phyloP scores from a whole-genome alignment of 2,797 vertebrate genomes.

The Malacoraja senta region DNA sequence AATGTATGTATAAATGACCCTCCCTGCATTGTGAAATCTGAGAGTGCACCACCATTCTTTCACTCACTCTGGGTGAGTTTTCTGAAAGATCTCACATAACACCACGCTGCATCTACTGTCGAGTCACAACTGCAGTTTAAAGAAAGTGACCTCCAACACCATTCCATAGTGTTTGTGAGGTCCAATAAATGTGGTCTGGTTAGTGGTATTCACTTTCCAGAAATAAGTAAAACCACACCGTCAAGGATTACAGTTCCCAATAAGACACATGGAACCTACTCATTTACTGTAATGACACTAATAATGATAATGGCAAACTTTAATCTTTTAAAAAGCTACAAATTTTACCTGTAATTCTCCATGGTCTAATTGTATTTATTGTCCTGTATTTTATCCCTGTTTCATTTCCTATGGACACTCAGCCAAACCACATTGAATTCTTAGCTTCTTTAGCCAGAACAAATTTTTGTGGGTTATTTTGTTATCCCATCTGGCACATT shows the following conservation, averaged over 20 bases:
- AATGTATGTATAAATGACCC: background rate
- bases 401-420: background rate
- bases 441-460: constrained; percentile 10
- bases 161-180: background rate
- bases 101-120: background rate
- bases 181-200: background rate
- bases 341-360: background rate
- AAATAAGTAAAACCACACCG: background rate
- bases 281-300: background rate
- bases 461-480: constrained; percentile 29
- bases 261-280: background rate
- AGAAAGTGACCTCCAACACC: background rate
- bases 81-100: background rate
- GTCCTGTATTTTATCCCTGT: constrained; percentile 4
- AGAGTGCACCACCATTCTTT: background rate
- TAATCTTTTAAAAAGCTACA: background rate
- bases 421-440: background rate
- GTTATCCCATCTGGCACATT: background rate
- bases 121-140: background rate
- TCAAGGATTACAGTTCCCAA: background rate
- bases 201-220: background rate
- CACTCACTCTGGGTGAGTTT: background rate
- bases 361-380: background rate
- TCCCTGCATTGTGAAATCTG: background rate
- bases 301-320: background rate